Base-by-base conservation (phyloP, 2,888 invertebrate genomes). In the Nesidiocoris tenuis region DNA sequence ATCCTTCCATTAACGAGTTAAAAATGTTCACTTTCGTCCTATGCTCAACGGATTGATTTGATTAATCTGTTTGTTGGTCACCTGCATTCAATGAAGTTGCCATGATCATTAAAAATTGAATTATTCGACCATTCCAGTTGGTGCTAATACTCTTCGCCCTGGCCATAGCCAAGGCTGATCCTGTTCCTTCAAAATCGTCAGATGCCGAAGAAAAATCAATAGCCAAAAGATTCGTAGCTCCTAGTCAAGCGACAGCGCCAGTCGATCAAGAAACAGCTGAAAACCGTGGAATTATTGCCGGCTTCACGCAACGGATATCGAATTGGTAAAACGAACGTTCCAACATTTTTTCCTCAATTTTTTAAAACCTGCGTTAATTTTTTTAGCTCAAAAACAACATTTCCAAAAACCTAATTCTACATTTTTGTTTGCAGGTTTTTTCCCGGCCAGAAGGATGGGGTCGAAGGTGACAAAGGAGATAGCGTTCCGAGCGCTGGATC, bases 271-370 rank as follows among this genome's bases (percentile, higher is more conserved):
- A 70, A 25, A 22, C 57, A 12, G 72, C 61, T 2, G 72, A 72
- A 23, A 72, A 61, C 22, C n/a, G 61, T 7, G 72, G 72, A 7
- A 72, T 72, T 54, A 72, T 72, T 22, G 61, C 72, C 21, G 72
- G 72, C 21, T 72, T 72, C 63, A 72, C 72, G n/a, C 61, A 61
- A 23, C 24, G 63, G 54, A 72, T 72, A 21, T 61, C 72, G 5
- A 61, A 72, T 56, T 72, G 72, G 72, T 72, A 21, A 22, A 19
- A n/a, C n/a, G n/a, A n/a, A n/a, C n/a, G n/a, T n/a, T n/a, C n/a
- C n/a, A n/a, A n/a, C n/a, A n/a, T n/a, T n/a, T n/a, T n/a, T n/a
- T n/a, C n/a, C n/a, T n/a, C n/a, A n/a, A n/a, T n/a, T n/a, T n/a
- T n/a, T n/a, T n/a, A n/a, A n/a, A n/a, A n/a, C n/a, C n/a, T 39